A percentile compares a stretch with the other conserved stretches of the same genome.
These are phyloP conservation scores for Promerops cafer DNA, from an alignment of 2,113 vertebrate species.

Conservation along the genomic window DNA sequence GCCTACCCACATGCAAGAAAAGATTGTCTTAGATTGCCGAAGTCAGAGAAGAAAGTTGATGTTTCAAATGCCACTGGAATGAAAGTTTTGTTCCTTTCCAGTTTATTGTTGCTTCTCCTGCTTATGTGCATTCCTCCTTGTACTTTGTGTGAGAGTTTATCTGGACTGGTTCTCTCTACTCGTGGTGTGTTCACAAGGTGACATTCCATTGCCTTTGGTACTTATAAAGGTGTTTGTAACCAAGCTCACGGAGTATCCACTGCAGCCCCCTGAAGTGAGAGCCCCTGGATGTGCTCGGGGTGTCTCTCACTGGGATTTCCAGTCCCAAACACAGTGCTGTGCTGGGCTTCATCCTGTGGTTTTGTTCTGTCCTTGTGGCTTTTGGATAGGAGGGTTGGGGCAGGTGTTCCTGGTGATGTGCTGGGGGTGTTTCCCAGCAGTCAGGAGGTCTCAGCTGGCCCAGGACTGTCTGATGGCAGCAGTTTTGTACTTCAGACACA, in stretches of 20 bases:
- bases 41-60: background rate
- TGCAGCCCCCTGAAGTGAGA: background rate
- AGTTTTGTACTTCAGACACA: background rate
- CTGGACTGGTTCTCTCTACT: background rate
- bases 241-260: fast-evolving
- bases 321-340: fast-evolving
- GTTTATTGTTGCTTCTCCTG: background rate
- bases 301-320: background rate
- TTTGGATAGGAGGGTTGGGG: background rate
- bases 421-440: background rate
- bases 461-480: background rate
- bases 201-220: background rate
- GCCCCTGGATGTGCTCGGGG: fast-evolving
- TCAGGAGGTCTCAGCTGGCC: background rate
- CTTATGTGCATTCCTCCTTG: background rate
- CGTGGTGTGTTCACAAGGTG: background rate
- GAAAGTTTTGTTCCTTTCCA: background rate
- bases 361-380: background rate
- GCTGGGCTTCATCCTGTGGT: background rate
- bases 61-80: background rate
- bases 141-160: background rate
- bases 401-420: fast-evolving
- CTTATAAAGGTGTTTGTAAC: background rate
- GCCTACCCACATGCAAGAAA: background rate
- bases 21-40: background rate